Evolutionary conservation across 2,888 invertebrate genomes (phyloP).

Genomic region (Rotaria macrura): DNA sequence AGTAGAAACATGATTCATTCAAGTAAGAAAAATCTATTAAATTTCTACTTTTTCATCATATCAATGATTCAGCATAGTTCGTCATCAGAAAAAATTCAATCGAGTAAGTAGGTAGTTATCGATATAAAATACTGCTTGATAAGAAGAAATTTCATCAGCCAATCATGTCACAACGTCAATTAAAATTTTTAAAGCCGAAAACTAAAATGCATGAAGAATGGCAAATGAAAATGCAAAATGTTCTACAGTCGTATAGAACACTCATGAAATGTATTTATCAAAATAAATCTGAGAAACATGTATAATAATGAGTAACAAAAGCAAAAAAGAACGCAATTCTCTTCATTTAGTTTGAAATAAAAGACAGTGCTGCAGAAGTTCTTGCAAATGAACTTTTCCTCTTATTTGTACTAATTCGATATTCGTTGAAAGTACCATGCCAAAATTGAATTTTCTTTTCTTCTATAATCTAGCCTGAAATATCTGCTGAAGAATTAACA

Average conservation of each 20-base stretch:
- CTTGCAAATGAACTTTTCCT: background rate
- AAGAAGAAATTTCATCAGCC: background rate
- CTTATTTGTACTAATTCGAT: background rate
- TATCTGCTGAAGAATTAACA: background rate
- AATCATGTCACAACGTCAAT: background rate
- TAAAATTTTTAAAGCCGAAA: background rate
- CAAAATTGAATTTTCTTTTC: background rate
- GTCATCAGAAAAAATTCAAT: background rate
- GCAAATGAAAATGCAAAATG: background rate
- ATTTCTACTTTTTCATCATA: background rate
- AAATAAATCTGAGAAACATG: background rate
- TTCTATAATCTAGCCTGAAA: background rate
- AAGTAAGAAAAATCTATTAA: background rate
- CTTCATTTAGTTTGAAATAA: background rate
- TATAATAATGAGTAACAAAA: background rate
- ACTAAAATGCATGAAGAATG: background rate
- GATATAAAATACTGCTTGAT: background rate
- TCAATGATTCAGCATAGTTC: background rate
- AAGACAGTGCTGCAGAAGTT: background rate
- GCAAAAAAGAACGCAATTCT: background rate
- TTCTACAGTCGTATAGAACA: background rate
- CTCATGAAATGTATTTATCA: background rate
- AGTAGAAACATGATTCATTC: background rate
- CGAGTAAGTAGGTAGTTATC: background rate
- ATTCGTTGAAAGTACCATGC: background rate